A percentile compares a stretch with the other conserved stretches of the same genome.
Conservation (phyloP, 2,888 invertebrate genomes). For the Eumerus sabulonum region DNA sequence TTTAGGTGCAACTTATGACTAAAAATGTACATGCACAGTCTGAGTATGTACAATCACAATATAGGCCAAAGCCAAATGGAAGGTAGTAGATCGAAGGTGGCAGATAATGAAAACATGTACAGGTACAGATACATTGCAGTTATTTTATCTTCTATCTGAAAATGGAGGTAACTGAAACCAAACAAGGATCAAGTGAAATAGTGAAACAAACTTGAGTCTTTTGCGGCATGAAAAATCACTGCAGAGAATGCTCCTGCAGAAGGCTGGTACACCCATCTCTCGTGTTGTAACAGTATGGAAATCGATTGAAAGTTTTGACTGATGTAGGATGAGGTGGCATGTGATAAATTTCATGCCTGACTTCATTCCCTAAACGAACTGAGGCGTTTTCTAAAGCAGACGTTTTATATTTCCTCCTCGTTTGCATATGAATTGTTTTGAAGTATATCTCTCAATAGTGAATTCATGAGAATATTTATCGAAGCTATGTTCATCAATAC, state of each 20-base stretch:
- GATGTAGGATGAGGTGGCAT: conserved; percentile 51
- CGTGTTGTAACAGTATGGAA: conserved; percentile 51
- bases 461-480: conserved; percentile 20
- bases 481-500: conserved; percentile 20
- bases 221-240: no score
- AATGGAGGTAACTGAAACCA: no score
- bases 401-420: not conserved
- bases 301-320: conserved; percentile 55
- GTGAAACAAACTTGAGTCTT: no score
- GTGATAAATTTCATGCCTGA: conserved; percentile 56
- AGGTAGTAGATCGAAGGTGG: not conserved
- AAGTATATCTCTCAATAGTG: no score
- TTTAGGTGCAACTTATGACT: no score
- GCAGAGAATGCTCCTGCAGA: not conserved
- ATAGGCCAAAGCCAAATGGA: no score
- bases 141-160: conserved; percentile 20
- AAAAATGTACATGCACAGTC: no score
- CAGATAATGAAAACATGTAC: conserved; percentile 14
- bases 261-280: conserved; percentile 3
- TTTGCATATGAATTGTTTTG: no score
- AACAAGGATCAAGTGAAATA: no score
- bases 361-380: conserved; percentile 51
- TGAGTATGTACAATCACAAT: no score
- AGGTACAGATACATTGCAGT: conserved; percentile 47
- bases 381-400: not conserved